Conservation (phyloP, 2,113 vertebrate species). For the Hystrix brachyura region DNA sequence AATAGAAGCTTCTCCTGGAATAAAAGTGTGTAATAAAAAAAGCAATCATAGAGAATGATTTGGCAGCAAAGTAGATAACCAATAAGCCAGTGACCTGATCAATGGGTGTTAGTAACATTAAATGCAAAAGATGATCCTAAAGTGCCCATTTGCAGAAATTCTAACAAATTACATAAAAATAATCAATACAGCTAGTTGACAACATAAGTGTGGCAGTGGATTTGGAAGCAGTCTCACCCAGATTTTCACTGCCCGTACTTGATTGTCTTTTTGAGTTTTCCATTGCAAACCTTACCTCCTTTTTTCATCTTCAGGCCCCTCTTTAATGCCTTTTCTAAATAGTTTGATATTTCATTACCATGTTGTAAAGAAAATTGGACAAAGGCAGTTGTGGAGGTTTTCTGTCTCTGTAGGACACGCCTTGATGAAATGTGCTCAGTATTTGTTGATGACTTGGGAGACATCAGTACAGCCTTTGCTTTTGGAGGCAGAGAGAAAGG, state of each 20-base stretch:
- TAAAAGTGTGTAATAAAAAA: slow-evolving; percentile 77
- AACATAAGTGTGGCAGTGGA: neutral
- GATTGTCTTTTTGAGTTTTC: slow-evolving; percentile 40
- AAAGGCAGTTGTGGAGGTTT: slow-evolving; percentile 53
- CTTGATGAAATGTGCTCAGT: slow-evolving; percentile 65
- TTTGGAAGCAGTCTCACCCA: slow-evolving; percentile 61
- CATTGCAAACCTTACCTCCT: slow-evolving; percentile 25
- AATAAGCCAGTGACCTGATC: slow-evolving; percentile 83
- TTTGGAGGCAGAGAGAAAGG: slow-evolving; percentile 55
- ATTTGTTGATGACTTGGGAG: slow-evolving; percentile 69
- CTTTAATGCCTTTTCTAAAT: slow-evolving; percentile 65
- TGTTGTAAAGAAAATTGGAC: slow-evolving; percentile 69
- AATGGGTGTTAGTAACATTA: slow-evolving; percentile 71
- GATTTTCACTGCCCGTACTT: slow-evolving; percentile 43
- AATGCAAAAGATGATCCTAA: slow-evolving; percentile 71
- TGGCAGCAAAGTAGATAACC: slow-evolving; percentile 79
- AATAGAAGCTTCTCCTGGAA: slow-evolving; percentile 75
- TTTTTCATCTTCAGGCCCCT: neutral
- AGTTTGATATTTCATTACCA: slow-evolving; percentile 43
- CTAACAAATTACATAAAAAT: slow-evolving; percentile 79
- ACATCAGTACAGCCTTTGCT: neutral
- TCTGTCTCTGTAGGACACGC: slow-evolving; percentile 29
- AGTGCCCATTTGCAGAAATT: slow-evolving; percentile 76
- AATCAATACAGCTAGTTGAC: slow-evolving; percentile 68
- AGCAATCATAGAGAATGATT: slow-evolving; percentile 70